Percentiles rank a stretch among this genome's conserved stretches.
phyloP scores from a whole-genome alignment of 2,888 invertebrate species.

The Heliconius ismenius region DNA sequence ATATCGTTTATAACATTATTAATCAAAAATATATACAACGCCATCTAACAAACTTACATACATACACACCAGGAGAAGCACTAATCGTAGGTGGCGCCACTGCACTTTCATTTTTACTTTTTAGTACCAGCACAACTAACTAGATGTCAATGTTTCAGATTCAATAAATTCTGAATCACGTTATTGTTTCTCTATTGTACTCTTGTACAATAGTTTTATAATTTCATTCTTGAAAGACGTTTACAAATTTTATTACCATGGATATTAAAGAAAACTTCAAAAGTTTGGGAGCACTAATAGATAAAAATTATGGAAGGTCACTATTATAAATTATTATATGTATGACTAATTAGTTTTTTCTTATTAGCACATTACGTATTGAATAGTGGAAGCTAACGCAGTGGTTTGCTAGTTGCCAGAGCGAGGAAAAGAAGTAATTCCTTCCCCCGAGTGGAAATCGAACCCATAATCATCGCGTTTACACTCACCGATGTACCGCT shows the following conservation, averaged over 20 bases:
- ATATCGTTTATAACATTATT: too few relatives aligned
- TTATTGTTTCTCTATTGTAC: background rate
- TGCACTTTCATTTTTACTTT: background rate
- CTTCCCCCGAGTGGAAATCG: too few relatives aligned
- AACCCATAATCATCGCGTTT: too few relatives aligned
- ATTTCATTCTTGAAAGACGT: background rate
- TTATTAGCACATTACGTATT: too few relatives aligned
- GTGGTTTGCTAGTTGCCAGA: too few relatives aligned
- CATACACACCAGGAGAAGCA: background rate
- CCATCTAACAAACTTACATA: background rate
- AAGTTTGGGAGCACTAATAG: background rate
- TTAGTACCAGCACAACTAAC: background rate
- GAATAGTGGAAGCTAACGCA: too few relatives aligned
- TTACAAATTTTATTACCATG: background rate
- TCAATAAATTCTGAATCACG: background rate
- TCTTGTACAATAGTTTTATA: background rate
- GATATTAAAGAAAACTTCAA: background rate
- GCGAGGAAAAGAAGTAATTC: too few relatives aligned
- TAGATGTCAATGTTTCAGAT: background rate
- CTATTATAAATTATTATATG: background rate
- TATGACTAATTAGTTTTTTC: too few relatives aligned
- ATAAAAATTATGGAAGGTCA: constrained; percentile 9
- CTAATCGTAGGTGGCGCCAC: background rate
- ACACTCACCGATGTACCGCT: too few relatives aligned
- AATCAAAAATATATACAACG: background rate